Evolutionary conservation across 2,797 vertebrate genomes (phyloP).

Genomic region (Austrolebias charrua): DNA sequence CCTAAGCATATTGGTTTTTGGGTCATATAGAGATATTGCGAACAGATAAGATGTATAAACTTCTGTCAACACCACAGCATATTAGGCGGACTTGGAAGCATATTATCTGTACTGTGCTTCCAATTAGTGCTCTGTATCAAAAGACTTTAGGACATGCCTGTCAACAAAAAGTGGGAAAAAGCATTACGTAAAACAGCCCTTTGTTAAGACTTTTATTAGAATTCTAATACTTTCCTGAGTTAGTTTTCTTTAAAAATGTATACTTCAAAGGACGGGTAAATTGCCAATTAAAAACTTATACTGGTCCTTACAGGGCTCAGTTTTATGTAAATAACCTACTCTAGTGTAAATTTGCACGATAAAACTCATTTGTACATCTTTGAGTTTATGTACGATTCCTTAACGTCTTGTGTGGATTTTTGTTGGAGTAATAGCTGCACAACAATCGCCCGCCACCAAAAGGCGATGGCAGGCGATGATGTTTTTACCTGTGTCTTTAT

Average conservation of each 20-base stretch:
- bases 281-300: constrained; percentile 37
- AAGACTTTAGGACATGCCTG: constrained; percentile 74
- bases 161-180: constrained; percentile 51
- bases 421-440: too few species aligned
- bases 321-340: constrained; percentile 44
- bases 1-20: constrained; percentile 77
- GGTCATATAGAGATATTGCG: constrained; percentile 81
- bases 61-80: constrained; percentile 82
- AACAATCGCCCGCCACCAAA: too few species aligned
- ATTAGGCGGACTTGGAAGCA: constrained; percentile 78
- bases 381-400: not conserved
- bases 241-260: constrained; percentile 62
- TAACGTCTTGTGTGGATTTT: constrained; percentile 1
- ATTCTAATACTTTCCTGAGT: constrained; percentile 62
- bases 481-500: too few species aligned
- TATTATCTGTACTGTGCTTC: constrained; percentile 73
- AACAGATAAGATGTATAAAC: constrained; percentile 85
- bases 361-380: constrained; percentile 8
- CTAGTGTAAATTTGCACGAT: constrained; percentile 30
- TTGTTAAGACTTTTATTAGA: constrained; percentile 61
- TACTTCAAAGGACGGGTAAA: not conserved
- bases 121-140: constrained; percentile 80
- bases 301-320: constrained; percentile 31
- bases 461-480: too few species aligned
- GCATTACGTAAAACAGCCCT: constrained; percentile 54